Base-by-base conservation (phyloP, 2,797 vertebrate genomes). In the Arrhamphus sclerolepis region DNA sequence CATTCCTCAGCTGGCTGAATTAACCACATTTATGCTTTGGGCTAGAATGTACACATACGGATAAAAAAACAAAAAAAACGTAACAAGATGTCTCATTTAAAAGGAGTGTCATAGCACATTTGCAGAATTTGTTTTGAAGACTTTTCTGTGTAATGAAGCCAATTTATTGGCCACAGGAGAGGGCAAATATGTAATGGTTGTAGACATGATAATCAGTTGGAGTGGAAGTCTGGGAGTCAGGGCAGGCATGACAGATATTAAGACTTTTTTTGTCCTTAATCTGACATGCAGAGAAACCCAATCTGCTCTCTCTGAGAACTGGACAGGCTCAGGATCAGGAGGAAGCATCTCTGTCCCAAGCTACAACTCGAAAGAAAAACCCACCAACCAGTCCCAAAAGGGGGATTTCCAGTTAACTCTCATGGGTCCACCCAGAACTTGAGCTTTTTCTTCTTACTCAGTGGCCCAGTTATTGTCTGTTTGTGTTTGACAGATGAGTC, bases 371-470 rank as follows among this genome's bases (percentile, higher is more conserved):
- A 82, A 80, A 56, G 52, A 78, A 76, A 85, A 81, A 57, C 50
- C 59, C 69, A 81, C 75, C 57, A 52, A 79, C 66, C 48, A 50
- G 56, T 74, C 69, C 44, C 46, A 75, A 66, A 51, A 46, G 66
- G 54, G 50, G 80, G 62, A 80, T 78, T 82, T 78, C 78, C 71
- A 77, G 77, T 43, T 71, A 66, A 77, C 73, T 84, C 77, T 79
- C 63, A 74, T 72, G 73, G 77, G 52, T 56, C 70, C 55, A 75
- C 80, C 81, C 70, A 80, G 44, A 63, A 75, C 67, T 62, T 49
- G 66, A 63, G 67, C 56, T 78, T 73, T 84, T 88, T 89, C 72
- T 87, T 87, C 84, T 84, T 87, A 82, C 71, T 87, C 87, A 89
- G 81, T 81, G 81, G 84, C 77, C 82, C 56, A 55, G 83, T 83